phyloP scores from a whole-genome alignment of 1,140 invertebrate genomes.

The Galendromus occidentalis region DNA sequence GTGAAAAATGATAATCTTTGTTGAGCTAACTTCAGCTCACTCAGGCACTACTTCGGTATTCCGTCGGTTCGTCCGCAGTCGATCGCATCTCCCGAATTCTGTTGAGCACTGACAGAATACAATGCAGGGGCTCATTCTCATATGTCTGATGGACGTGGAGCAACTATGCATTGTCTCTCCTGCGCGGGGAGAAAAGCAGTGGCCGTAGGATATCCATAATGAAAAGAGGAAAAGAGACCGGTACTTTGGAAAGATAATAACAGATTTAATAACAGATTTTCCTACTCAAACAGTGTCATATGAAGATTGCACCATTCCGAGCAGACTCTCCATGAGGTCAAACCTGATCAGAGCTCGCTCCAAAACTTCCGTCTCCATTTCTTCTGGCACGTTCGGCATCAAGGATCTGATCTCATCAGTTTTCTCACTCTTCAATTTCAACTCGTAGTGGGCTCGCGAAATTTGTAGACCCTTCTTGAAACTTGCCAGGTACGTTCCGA shows the following conservation, averaged over 20 bases:
- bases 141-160: no score
- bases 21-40: no score
- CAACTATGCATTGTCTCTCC: background rate
- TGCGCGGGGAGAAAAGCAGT: background rate
- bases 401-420: background rate
- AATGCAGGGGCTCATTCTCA: no score
- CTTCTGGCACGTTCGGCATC: background rate
- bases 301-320: background rate
- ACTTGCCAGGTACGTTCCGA: background rate
- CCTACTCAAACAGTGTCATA: background rate
- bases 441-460: background rate
- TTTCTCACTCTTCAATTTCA: background rate
- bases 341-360: background rate
- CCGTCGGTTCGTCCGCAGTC: no score
- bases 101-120: no score
- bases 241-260: background rate
- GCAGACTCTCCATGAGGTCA: background rate
- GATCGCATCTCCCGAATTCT: no score
- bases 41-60: no score
- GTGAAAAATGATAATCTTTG: no score
- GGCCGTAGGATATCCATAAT: no score
- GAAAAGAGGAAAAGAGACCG: background rate
- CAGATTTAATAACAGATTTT: background rate
- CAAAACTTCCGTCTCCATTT: background rate
- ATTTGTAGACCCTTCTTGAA: background rate